phyloP scores from a whole-genome alignment of 2,113 vertebrate genomes.

The Steatornis caripensis region DNA sequence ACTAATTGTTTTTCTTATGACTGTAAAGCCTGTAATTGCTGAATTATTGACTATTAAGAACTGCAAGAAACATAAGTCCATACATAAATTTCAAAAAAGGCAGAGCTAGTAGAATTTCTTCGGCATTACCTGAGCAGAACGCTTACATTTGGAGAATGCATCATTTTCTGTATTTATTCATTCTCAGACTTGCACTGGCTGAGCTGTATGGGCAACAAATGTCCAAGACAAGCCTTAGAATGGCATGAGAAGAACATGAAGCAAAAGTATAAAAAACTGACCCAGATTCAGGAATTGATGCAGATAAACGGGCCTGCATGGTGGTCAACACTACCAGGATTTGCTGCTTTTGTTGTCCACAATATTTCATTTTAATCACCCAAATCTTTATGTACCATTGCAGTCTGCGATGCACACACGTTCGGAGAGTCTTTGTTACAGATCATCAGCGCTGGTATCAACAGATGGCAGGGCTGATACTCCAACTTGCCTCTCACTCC shows the following conservation, averaged over 20 bases:
- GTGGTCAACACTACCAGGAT: not conserved
- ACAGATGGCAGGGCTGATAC: not conserved
- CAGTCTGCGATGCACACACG: not conserved
- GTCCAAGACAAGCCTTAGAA: not conserved
- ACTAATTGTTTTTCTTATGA: not conserved
- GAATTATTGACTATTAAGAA: not conserved
- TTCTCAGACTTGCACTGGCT: not conserved
- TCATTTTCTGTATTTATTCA: not conserved
- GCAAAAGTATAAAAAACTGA: not conserved
- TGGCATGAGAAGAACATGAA: not conserved
- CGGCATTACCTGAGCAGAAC: not conserved
- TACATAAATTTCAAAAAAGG: not conserved
- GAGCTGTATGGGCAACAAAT: not conserved
- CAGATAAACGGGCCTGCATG: not conserved
- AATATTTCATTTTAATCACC: not conserved
- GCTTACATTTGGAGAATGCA: not conserved
- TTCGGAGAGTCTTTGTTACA: not conserved
- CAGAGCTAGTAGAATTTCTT: not conserved
- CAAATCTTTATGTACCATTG: not conserved
- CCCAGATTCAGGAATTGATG: not conserved
- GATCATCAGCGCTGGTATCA: accelerated
- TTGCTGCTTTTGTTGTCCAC: not conserved
- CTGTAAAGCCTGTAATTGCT: not conserved
- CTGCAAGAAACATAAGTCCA: not conserved
- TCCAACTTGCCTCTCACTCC: not conserved